Evolutionary conservation across 1,140 invertebrate genomes (phyloP), one percentile per base, ranked within the genome.

Genomic region (Anadara kagoshimensis): DNA sequence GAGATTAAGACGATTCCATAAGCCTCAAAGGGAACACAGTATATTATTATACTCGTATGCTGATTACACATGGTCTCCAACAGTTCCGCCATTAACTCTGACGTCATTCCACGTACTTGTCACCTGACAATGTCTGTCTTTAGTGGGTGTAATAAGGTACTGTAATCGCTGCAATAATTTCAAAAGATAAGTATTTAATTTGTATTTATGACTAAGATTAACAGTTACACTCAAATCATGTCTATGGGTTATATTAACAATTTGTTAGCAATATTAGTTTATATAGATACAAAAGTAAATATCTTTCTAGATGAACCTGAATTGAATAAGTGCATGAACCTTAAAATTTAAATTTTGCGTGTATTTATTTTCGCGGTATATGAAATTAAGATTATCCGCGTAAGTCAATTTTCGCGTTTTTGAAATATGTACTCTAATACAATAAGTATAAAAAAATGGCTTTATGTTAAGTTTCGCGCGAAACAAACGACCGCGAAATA

Each of bases 41-140:
- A 7, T 7, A 36, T 36, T 36, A 7, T 36, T 36, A 7, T 3
- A 36, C 29, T 36, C 2, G 29, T 36, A 36, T 7, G 29, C 7
- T 36, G 29, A 36, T 54, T 68, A 81, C 20, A 81, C 79, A 49
- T 77, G 63, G n/a, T 77, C 79, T 20, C 75, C 77, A 18, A 73
- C 62, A 1, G 62, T 61, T 18, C 77, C 79, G 0, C 79, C 79
- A 75, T 81, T 81, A 43, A 74, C 44, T 64, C 77, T 70, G 43
- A 81, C 64, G 51, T 78, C 77, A 70, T 77, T 76, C 45, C 57
- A 72, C 5, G 66, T 69, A 12, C 65, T 44, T 12, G 49, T 73
- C 1, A 63, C 70, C 12, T 72, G 54, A 14, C 49, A 61, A 16
- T 56, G 54, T 44, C 54, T 75, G 36, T 81, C 79, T 45, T 73